Evolutionary conservation across 2,888 invertebrate genomes (phyloP).

Genomic region (Brachypalpus laphriformis): DNA sequence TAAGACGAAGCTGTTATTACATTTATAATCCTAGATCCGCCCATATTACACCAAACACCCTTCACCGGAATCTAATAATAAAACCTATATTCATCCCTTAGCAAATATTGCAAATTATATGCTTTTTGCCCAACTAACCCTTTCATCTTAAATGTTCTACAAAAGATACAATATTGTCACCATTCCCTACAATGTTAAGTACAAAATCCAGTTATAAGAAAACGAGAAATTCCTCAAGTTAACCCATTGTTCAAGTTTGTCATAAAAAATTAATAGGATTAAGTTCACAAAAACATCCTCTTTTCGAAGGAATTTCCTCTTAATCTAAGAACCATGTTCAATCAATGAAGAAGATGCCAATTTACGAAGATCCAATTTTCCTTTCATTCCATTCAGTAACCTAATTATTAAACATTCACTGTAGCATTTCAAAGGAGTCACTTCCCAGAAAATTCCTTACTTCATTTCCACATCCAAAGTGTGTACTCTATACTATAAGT

Average conservation of each 20-base stretch:
- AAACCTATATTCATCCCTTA: no score
- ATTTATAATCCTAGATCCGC: no score
- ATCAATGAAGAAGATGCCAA: not conserved
- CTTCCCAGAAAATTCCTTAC: not conserved
- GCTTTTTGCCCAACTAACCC: no score
- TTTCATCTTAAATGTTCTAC: no score
- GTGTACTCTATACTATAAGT: not conserved
- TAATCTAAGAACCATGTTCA: not conserved
- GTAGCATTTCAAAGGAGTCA: not conserved
- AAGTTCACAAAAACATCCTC: no score
- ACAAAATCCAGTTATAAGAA: not conserved
- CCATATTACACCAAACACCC: no score
- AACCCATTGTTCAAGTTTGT: not conserved
- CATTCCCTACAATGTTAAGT: not conserved
- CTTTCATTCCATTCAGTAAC: not conserved
- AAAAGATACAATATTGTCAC: no score
- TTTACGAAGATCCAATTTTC: not conserved
- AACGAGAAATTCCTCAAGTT: not conserved
- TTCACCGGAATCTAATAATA: no score
- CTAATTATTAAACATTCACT: conserved; percentile 6
- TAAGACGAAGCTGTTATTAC: no score
- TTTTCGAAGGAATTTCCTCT: not conserved
- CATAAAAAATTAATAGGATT: conserved; percentile 1
- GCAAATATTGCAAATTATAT: no score
- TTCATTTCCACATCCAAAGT: not conserved